A percentile compares a stretch with the other conserved stretches of the same genome.
phyloP scores from a whole-genome alignment of 2,113 vertebrate species.

The Sturnira hondurensis region DNA sequence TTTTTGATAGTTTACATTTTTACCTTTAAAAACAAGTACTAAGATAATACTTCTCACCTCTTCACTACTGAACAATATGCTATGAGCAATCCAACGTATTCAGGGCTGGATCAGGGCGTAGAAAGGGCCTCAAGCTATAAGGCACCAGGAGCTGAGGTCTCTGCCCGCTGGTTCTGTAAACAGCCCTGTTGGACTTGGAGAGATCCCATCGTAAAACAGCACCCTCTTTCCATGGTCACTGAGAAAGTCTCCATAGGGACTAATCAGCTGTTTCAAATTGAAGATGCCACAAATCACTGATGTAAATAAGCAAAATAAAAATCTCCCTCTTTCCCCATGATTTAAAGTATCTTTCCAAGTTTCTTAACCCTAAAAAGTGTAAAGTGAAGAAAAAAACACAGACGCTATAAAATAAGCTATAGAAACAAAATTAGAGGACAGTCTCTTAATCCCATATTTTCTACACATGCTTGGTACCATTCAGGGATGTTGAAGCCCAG shows the following conservation, averaged over 20 bases:
- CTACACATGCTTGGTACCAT: background rate
- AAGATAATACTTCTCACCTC: background rate
- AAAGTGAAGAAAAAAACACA: background rate
- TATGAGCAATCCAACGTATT: conserved; percentile 34
- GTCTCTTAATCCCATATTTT: background rate
- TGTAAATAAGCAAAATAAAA: background rate
- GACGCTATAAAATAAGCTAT: background rate
- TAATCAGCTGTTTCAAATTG: conserved; percentile 22
- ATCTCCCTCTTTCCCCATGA: background rate
- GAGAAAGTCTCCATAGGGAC: conserved; percentile 21
- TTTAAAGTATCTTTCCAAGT: background rate
- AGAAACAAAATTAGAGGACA: background rate
- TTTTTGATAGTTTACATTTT: conserved; percentile 16
- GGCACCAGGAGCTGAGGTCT: background rate
- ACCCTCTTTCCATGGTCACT: conserved; percentile 29
- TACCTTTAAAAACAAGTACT: background rate
- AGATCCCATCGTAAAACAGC: conserved; percentile 38
- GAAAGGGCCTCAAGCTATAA: background rate
- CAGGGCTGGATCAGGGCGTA: conserved; percentile 12
- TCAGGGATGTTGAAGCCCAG: background rate
- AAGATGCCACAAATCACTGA: conserved; percentile 31
- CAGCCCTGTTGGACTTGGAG: background rate
- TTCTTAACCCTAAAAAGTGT: background rate
- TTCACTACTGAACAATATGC: background rate
- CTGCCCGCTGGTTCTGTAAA: background rate